Percentiles rank a stretch among this genome's conserved stretches.
Conservation (phyloP, 2,797 vertebrate species). For the Sphenodon punctatus region DNA sequence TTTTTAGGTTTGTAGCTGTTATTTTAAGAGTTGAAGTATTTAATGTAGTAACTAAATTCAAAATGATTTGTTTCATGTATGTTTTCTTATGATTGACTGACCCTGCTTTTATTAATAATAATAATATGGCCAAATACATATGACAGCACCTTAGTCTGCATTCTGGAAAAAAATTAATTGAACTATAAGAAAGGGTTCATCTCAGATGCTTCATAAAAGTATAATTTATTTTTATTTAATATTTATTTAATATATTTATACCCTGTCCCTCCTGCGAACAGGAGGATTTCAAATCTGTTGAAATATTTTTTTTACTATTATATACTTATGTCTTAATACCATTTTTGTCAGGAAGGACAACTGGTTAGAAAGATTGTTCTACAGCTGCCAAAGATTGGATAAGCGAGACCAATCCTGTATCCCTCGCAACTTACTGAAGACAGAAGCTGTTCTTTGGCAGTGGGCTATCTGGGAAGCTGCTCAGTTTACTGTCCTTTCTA, state of each 20-base stretch:
- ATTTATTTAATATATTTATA: no score
- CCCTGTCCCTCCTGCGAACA: no score
- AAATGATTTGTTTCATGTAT: no score
- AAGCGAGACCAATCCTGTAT: conserved; percentile 86
- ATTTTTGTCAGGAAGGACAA: conserved; percentile 89
- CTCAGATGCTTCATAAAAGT: no score
- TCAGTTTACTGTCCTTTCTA: conserved; percentile 97
- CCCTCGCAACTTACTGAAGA: conserved; percentile 88
- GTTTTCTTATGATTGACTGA: background rate
- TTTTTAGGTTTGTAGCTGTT: background rate
- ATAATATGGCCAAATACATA: background rate
- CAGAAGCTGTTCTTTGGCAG: conserved; percentile 95
- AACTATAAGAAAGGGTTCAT: no score
- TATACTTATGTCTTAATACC: background rate
- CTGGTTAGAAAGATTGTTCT: conserved; percentile 95
- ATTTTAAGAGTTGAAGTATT: background rate
- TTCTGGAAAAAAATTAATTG: background rate
- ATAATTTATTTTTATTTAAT: no score
- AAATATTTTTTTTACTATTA: background rate
- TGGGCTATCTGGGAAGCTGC: conserved; percentile 99
- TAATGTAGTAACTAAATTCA: background rate
- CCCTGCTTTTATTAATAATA: background rate
- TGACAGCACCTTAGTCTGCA: background rate
- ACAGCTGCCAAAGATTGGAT: conserved; percentile 95
- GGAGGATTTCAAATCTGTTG: no score